Percentiles rank a stretch among this genome's conserved stretches.
phyloP scores from a whole-genome alignment of 2,888 invertebrate species.

The Calameuta idolon region DNA sequence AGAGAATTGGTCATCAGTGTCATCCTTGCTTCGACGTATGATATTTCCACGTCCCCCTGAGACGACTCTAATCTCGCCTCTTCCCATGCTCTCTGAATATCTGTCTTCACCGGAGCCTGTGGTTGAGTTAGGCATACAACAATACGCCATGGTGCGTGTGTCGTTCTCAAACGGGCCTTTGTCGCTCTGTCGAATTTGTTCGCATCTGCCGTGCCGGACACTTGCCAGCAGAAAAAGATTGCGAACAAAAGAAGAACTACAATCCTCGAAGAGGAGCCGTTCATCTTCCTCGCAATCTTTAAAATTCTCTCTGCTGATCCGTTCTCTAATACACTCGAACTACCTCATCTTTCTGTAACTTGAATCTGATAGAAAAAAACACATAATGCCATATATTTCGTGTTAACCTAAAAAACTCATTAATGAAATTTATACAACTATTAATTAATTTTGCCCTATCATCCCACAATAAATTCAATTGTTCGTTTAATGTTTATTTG shows the following conservation, averaged over 20 bases:
- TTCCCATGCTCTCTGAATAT: conserved; percentile 62
- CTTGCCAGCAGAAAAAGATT: conserved; percentile 36
- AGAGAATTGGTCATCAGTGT: conserved; percentile 49
- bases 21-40: conserved; percentile 56
- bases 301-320: conserved; percentile 5
- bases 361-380: conserved; percentile 25
- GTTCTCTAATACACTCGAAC: conserved; percentile 21
- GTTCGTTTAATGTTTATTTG: background rate
- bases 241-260: conserved; percentile 48
- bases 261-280: conserved; percentile 42
- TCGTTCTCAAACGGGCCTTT: conserved; percentile 42
- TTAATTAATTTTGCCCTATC: background rate
- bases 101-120: conserved; percentile 50
- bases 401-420: background rate
- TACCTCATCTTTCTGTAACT: conserved; percentile 26
- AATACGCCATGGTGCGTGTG: conserved; percentile 54
- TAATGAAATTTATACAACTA: background rate
- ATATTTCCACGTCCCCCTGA: conserved; percentile 59
- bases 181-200: conserved; percentile 49
- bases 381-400: background rate
- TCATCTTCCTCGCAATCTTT: conserved; percentile 48
- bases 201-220: conserved; percentile 40
- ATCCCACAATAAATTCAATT: background rate
- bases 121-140: conserved; percentile 60
- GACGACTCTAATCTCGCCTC: conserved; percentile 56